Percentiles rank a stretch among this genome's conserved stretches.
phyloP scores from a whole-genome alignment of 2,888 invertebrate species.

The Chydorus sphaericus region DNA sequence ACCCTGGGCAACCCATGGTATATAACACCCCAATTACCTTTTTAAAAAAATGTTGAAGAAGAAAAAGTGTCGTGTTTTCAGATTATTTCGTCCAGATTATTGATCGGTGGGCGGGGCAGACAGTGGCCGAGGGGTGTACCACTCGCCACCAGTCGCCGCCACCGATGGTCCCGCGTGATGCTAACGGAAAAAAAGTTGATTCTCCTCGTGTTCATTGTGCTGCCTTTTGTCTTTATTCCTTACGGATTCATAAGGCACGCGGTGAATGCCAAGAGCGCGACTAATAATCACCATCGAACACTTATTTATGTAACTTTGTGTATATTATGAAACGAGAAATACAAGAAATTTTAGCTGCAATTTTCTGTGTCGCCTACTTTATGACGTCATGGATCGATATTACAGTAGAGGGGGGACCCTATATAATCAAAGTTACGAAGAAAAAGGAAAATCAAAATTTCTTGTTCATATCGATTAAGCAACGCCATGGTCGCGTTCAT shows the following conservation, averaged over 20 bases:
- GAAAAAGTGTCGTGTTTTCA: too few relatives aligned
- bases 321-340: too few relatives aligned
- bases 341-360: too few relatives aligned
- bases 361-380: too few relatives aligned
- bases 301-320: too few relatives aligned
- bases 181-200: neutral
- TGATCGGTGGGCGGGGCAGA: neutral
- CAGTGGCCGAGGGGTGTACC: neutral
- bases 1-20: neutral
- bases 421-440: too few relatives aligned
- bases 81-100: too few relatives aligned
- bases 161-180: neutral
- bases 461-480: neutral
- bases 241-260: slow-evolving; percentile 91
- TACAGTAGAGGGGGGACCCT: too few relatives aligned
- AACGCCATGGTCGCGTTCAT: neutral
- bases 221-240: slow-evolving; percentile 67
- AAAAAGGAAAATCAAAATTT: too few relatives aligned
- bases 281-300: neutral
- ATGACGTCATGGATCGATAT: too few relatives aligned
- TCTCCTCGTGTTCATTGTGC: slow-evolving; percentile 91
- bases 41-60: too few relatives aligned
- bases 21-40: too few relatives aligned
- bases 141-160: slow-evolving; percentile 1
- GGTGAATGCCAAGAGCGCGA: slow-evolving; percentile 96